Percentiles rank a stretch among this genome's conserved stretches.
Evolutionary conservation across 2,888 invertebrate species (phyloP).

Genomic region (Didymodactylos carnosus): DNA sequence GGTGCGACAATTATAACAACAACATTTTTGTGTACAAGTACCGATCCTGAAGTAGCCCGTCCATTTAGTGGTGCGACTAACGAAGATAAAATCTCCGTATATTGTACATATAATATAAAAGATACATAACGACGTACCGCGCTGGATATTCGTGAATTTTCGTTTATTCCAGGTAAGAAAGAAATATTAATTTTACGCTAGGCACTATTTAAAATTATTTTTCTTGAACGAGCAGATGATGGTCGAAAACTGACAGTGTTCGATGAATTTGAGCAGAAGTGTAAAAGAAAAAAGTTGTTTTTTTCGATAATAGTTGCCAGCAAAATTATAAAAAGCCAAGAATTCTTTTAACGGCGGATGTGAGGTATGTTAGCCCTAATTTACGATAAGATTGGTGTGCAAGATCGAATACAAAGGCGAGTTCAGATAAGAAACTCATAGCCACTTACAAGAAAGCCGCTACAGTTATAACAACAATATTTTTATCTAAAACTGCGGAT

Average conservation of each 20-base stretch:
- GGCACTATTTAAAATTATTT: neutral
- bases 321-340: too few relatives aligned
- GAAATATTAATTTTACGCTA: neutral
- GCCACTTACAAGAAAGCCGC: too few relatives aligned
- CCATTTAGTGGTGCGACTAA: neutral
- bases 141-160: neutral
- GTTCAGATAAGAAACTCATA: too few relatives aligned
- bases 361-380: too few relatives aligned
- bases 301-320: too few relatives aligned
- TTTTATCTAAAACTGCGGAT: too few relatives aligned
- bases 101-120: neutral
- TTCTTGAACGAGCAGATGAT: neutral
- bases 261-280: neutral
- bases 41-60: neutral
- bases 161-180: neutral
- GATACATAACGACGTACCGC: neutral
- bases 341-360: too few relatives aligned
- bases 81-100: neutral
- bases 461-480: too few relatives aligned
- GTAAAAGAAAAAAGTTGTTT: too few relatives aligned
- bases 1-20: neutral
- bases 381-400: too few relatives aligned
- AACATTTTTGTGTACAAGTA: neutral
- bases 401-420: too few relatives aligned
- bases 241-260: neutral